Conservation (phyloP, 2,888 invertebrate genomes). For the Melanostoma scalare region DNA sequence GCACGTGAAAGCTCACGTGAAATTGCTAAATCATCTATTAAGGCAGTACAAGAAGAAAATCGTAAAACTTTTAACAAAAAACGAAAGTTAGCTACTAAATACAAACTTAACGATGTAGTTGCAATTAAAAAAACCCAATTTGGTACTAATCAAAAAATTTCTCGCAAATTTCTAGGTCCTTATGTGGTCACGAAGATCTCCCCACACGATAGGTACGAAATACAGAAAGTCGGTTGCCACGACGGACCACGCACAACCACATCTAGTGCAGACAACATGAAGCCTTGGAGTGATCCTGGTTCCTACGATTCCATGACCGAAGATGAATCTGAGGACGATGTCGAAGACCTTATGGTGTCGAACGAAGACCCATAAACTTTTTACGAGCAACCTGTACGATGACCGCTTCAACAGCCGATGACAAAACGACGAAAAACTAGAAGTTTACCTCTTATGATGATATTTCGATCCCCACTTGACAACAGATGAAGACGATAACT, state of each 20-base stretch:
- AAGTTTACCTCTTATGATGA: neutral
- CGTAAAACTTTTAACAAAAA: conserved; percentile 5
- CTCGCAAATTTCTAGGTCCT: conserved; percentile 15
- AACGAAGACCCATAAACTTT: neutral
- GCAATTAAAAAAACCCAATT: conserved; percentile 21
- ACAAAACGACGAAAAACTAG: neutral
- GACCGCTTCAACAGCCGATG: conserved; percentile 2
- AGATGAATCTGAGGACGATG: conserved; percentile 1
- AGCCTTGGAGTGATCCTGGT: conserved; percentile 20
- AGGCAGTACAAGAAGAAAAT: conserved; percentile 25
- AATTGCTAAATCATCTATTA: neutral
- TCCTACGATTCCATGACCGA: neutral
- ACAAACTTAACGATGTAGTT: conserved; percentile 19
- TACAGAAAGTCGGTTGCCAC: conserved; percentile 11
- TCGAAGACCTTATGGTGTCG: neutral
- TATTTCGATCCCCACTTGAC: too few species aligned
- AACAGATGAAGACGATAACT: too few species aligned
- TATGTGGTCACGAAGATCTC: neutral
- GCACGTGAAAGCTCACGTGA: conserved; percentile 16
- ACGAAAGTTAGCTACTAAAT: conserved; percentile 15
- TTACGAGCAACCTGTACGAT: neutral
- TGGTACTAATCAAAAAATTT: conserved; percentile 12
- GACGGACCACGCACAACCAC: conserved; percentile 24
- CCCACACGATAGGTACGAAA: neutral
- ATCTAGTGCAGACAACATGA: conserved; percentile 25